phyloP scores from a whole-genome alignment of 2,797 vertebrate species.

The Sebastiscus tertius region DNA sequence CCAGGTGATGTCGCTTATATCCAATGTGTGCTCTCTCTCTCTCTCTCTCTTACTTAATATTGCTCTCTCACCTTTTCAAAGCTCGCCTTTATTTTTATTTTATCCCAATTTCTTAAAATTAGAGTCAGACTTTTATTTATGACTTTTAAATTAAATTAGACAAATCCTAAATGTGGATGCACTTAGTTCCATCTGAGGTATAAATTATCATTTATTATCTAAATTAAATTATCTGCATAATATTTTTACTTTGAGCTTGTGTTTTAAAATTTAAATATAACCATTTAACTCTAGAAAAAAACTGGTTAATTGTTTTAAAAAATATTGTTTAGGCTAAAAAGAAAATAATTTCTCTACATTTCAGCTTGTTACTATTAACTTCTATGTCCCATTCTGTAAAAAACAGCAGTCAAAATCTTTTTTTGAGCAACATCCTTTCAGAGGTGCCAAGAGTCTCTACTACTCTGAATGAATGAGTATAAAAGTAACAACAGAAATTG shows the following conservation, averaged over 20 bases:
- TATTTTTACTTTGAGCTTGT: not conserved
- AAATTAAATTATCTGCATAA: not conserved
- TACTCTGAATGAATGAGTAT: not conserved
- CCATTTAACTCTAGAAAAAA: not conserved
- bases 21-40: not conserved
- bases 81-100: not conserved
- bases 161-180: not conserved
- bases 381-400: not conserved
- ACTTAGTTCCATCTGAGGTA: not conserved
- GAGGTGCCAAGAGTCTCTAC: not conserved
- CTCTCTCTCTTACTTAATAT: conserved; percentile 3
- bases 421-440: not conserved
- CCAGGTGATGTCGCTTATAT: conserved; percentile 81
- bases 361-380: not conserved
- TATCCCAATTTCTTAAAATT: not conserved
- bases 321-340: not conserved
- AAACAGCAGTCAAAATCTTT: not conserved
- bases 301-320: not conserved
- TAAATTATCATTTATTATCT: not conserved
- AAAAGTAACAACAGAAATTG: not conserved
- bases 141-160: not conserved
- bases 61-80: not conserved
- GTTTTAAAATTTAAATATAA: not conserved
- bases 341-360: not conserved
- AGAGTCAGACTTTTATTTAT: not conserved